A percentile compares a stretch with the other conserved stretches of the same genome.
These are phyloP conservation scores for Toxonevra muliebris DNA, from an alignment of 2,888 invertebrate genomes.

Conservation along the genomic window DNA sequence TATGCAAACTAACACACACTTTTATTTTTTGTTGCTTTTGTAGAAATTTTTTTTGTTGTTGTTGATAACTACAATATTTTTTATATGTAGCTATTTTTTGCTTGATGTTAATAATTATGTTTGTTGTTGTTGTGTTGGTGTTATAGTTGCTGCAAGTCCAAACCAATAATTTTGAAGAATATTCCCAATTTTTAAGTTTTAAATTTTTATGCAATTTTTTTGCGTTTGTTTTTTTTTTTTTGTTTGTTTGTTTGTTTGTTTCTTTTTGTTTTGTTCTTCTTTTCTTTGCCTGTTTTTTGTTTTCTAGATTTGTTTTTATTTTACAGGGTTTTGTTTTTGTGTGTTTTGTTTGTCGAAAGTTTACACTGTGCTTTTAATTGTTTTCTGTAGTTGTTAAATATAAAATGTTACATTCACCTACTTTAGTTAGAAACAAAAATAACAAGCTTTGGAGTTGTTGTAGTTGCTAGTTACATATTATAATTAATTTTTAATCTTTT, in stretches of 20 bases:
- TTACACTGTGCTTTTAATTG: no score
- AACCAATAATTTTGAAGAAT: conserved; percentile 65
- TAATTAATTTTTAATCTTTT: conserved; percentile 40
- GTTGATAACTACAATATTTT: conserved; percentile 18
- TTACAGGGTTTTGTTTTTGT: not conserved
- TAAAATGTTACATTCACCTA: no score
- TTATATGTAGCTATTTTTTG: not conserved
- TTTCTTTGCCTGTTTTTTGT: not conserved
- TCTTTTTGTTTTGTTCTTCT: conserved; percentile 2
- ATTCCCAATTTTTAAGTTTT: conserved; percentile 59
- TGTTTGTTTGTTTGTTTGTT: conserved; percentile 5
- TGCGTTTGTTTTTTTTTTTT: conserved; percentile 10
- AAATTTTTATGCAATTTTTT: conserved; percentile 54
- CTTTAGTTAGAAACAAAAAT: not conserved
- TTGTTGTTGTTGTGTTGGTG: conserved; percentile 41
- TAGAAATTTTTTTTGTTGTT: conserved; percentile 34
- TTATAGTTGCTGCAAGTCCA: conserved; percentile 59
- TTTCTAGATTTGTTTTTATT: conserved; percentile 1
- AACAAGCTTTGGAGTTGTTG: conserved; percentile 26
- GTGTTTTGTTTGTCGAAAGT: not conserved
- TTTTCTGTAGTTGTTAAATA: no score
- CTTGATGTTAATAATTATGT: not conserved
- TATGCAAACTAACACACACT: conserved; percentile 61
- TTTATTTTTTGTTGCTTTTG: conserved; percentile 28
- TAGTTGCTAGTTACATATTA: conserved; percentile 26